Evolutionary conservation across 2,888 invertebrate species (phyloP).

Genomic region (Drosophila acutilabella): DNA sequence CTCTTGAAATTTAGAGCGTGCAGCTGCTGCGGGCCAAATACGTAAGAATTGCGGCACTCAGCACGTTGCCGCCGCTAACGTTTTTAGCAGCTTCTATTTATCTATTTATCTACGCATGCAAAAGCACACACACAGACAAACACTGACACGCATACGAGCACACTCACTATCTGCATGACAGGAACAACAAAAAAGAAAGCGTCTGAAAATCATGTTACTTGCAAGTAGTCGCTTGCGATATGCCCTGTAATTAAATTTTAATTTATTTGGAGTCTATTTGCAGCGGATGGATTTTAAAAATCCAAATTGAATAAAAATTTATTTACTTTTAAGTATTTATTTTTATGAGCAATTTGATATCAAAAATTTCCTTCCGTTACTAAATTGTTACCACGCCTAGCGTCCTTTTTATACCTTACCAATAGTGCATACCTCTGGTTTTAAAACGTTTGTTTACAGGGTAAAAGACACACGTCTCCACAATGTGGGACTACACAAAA

Average conservation of each 20-base stretch:
- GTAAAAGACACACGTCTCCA: background rate
- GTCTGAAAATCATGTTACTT: background rate
- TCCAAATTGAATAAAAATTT: too few species aligned
- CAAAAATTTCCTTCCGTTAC: too few species aligned
- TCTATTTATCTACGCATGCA: constrained; percentile 16
- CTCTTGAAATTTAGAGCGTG: constrained; percentile 56
- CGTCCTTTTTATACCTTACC: too few species aligned
- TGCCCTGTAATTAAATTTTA: background rate
- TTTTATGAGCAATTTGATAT: too few species aligned
- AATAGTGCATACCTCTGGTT: background rate
- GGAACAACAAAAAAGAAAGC: constrained; percentile 1
- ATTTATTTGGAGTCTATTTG: too few species aligned
- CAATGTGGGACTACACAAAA: background rate
- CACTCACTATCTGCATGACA: background rate
- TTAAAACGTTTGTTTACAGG: background rate
- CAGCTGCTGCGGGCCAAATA: constrained; percentile 24
- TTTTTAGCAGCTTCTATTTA: constrained; percentile 15
- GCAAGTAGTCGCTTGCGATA: background rate
- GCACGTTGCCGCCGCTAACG: constrained; percentile 26
- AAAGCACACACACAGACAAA: constrained; percentile 2
- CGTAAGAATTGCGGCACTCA: constrained; percentile 56
- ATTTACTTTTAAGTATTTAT: too few species aligned
- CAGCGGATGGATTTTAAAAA: too few species aligned
- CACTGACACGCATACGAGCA: background rate
- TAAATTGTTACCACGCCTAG: too few species aligned